phyloP scores from a whole-genome alignment of 2,888 invertebrate genomes.

The Stegana nigrithorax region DNA sequence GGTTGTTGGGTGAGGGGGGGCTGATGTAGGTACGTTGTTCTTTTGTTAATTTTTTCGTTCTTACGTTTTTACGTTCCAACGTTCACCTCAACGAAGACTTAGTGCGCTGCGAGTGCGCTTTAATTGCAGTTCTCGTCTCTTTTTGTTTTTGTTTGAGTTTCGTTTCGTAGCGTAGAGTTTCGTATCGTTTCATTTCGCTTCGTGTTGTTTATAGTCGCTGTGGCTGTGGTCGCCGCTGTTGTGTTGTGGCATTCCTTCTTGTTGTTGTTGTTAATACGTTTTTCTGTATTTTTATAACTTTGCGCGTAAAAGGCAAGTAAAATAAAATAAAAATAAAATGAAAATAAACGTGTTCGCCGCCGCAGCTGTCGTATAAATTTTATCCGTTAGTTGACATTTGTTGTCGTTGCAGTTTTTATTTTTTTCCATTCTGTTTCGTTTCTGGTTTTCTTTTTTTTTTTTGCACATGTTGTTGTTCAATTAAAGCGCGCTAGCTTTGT shows the following conservation, averaged over 20 bases:
- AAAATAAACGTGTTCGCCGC: background rate
- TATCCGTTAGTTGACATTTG: constrained; percentile 25
- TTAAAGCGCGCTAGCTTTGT: background rate
- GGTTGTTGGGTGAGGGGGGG: too few species aligned
- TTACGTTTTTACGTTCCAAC: background rate
- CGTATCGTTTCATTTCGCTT: constrained; percentile 17
- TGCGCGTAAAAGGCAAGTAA: too few species aligned
- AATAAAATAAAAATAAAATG: background rate
- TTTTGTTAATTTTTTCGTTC: constrained; percentile 29
- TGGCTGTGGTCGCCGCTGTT: background rate
- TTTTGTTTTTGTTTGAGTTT: background rate
- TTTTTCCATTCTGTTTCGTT: background rate
- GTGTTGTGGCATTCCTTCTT: too few species aligned
- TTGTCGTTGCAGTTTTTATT: constrained; percentile 22
- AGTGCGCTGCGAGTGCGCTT: background rate
- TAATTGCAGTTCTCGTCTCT: background rate
- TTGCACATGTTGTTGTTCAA: background rate
- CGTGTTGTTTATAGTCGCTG: constrained; percentile 14
- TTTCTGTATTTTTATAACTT: background rate
- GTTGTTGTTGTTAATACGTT: too few species aligned
- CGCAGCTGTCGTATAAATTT: background rate
- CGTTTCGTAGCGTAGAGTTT: too few species aligned
- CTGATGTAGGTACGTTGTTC: too few species aligned
- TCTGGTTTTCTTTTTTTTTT: background rate
- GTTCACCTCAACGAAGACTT: too few species aligned